Evolutionary conservation across 2,113 vertebrate genomes (phyloP).

Genomic region (Odontesthes bonariensis): DNA sequence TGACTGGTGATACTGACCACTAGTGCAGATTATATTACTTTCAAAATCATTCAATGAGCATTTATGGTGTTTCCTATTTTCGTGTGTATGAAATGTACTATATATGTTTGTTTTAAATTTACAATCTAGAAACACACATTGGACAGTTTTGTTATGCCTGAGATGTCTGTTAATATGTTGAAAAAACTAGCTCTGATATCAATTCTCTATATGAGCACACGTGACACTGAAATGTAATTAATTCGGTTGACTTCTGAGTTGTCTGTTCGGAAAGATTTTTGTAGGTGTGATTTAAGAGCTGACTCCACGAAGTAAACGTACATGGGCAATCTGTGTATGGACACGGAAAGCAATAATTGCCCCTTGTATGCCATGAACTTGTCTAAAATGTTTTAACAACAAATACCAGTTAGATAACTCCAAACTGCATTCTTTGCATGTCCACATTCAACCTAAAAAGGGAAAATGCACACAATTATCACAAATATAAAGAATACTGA

Average conservation of each 20-base stretch:
- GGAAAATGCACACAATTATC: neutral
- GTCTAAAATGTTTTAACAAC: neutral
- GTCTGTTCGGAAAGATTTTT: neutral
- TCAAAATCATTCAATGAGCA: neutral
- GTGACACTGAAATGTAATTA: neutral
- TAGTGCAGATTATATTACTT: neutral
- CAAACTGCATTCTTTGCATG: slow-evolving; percentile 6
- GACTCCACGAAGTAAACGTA: slow-evolving; percentile 8
- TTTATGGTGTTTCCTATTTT: neutral
- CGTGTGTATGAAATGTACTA: neutral
- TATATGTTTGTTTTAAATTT: neutral
- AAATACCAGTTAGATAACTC: slow-evolving; percentile 6
- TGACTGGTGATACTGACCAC: neutral
- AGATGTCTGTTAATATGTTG: neutral
- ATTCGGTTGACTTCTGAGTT: neutral
- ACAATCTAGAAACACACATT: neutral
- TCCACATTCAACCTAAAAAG: neutral
- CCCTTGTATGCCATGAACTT: neutral
- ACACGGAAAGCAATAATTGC: neutral
- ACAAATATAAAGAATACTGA: too few relatives aligned
- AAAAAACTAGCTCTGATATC: slow-evolving; percentile 3
- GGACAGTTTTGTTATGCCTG: neutral
- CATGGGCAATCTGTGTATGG: slow-evolving; percentile 5
- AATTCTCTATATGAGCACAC: slow-evolving; percentile 13
- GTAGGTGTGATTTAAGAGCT: neutral